These are phyloP conservation scores for Petrolisthes manimaculis DNA, from an alignment of 2,888 invertebrate species.

Conservation along the genomic window DNA sequence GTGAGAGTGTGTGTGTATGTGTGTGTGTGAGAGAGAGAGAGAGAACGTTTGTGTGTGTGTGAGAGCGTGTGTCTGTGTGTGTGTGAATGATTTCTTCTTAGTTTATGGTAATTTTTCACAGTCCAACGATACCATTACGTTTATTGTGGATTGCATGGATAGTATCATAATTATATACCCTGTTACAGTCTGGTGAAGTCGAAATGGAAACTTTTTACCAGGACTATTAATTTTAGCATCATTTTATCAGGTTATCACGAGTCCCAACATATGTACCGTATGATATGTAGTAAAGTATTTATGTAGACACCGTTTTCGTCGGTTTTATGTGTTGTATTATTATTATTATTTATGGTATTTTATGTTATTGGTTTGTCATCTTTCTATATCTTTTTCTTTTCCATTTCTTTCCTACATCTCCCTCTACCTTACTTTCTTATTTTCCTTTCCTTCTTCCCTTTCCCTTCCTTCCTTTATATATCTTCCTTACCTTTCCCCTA, in stretches of 20 bases:
- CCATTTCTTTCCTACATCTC: neutral
- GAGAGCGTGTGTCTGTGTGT: neutral
- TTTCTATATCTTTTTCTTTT: neutral
- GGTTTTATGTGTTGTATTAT: neutral
- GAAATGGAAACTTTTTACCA: no score
- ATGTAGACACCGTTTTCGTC: neutral
- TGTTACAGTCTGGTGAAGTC: neutral
- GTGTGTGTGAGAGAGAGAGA: constrained; percentile 24
- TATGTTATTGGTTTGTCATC: neutral
- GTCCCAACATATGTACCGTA: no score
- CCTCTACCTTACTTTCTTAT: neutral
- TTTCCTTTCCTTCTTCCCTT: neutral
- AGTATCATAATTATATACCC: neutral
- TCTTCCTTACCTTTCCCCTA: no score
- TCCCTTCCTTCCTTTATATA: neutral
- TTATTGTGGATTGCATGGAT: neutral
- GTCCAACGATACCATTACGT: neutral
- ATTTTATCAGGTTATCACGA: no score
- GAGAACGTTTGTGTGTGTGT: constrained; percentile 9
- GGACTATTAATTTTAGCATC: neutral
- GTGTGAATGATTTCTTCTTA: neutral
- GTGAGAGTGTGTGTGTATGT: constrained; percentile 12
- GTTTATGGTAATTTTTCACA: neutral
- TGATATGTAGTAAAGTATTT: no score
- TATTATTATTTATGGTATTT: neutral